Evolutionary conservation across 2,113 vertebrate species (phyloP).

Genomic region (Nycticebus coucang): DNA sequence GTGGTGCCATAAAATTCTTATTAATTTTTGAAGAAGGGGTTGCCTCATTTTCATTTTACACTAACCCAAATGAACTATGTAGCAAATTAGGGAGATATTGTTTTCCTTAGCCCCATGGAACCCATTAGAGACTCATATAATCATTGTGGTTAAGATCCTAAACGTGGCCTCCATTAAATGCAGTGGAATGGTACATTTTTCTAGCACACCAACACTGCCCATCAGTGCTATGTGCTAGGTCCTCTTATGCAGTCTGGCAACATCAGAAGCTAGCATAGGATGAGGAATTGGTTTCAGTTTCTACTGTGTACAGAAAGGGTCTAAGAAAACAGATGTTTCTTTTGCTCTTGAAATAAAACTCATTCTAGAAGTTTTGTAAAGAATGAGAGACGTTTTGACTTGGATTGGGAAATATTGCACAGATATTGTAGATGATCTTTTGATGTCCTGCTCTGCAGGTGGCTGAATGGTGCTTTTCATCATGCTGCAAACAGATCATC

Average conservation of each 20-base stretch:
- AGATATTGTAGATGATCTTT: not conserved
- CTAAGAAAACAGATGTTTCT: not conserved
- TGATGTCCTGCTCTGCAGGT: not conserved
- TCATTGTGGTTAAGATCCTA: not conserved
- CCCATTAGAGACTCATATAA: not conserved
- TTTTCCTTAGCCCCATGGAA: not conserved
- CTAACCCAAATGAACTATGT: not conserved
- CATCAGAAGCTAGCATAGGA: not conserved
- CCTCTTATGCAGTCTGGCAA: not conserved
- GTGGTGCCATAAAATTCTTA: not conserved
- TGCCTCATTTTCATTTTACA: not conserved
- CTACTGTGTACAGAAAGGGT: not conserved
- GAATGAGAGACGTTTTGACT: not conserved
- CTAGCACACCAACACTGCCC: not conserved
- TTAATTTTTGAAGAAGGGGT: not conserved
- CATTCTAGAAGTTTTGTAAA: not conserved
- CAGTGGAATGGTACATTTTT: not conserved
- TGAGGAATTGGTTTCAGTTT: not conserved
- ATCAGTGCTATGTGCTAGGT: not conserved
- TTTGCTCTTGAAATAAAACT: not conserved
- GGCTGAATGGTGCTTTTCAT: not conserved
- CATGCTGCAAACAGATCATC: not conserved
- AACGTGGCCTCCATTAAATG: not conserved
- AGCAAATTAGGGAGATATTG: not conserved
- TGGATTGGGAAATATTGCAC: not conserved